phyloP scores from a whole-genome alignment of 2,888 invertebrate genomes.

The Sepioteuthis lessoniana region DNA sequence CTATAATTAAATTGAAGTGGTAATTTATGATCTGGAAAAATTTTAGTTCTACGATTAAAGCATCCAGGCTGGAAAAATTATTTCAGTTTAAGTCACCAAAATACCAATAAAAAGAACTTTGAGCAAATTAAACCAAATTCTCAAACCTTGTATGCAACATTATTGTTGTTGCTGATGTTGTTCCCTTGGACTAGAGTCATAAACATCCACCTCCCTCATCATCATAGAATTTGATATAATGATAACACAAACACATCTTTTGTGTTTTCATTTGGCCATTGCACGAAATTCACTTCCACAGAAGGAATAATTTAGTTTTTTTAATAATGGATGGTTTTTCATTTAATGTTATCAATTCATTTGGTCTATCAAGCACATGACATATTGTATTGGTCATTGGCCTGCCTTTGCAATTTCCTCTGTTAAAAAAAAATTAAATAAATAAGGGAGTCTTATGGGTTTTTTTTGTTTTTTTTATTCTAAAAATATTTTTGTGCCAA shows the following conservation, averaged over 20 bases:
- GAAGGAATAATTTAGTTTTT: slow-evolving; percentile 8
- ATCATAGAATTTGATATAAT: slow-evolving; percentile 9
- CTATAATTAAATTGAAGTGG: background rate
- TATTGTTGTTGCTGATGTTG: background rate
- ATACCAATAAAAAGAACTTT: background rate
- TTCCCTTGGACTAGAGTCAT: background rate
- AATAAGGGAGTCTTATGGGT: background rate
- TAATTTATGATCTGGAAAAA: background rate
- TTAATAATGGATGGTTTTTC: background rate
- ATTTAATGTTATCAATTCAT: background rate
- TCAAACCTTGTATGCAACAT: background rate
- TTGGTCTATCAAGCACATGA: slow-evolving; percentile 17
- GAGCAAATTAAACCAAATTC: slow-evolving; percentile 14
- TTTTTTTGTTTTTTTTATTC: background rate
- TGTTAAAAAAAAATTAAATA: background rate
- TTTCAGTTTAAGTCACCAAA: background rate
- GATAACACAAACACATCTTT: background rate
- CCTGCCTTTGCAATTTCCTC: background rate
- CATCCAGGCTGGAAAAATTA: background rate
- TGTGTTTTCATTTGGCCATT: background rate
- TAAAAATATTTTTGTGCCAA: background rate
- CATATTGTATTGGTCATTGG: background rate
- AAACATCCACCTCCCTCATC: background rate
- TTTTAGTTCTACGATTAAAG: background rate
- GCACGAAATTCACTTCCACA: background rate